Evolutionary conservation across 2,113 vertebrate species (phyloP).

Genomic region (Ameiurus melas): DNA sequence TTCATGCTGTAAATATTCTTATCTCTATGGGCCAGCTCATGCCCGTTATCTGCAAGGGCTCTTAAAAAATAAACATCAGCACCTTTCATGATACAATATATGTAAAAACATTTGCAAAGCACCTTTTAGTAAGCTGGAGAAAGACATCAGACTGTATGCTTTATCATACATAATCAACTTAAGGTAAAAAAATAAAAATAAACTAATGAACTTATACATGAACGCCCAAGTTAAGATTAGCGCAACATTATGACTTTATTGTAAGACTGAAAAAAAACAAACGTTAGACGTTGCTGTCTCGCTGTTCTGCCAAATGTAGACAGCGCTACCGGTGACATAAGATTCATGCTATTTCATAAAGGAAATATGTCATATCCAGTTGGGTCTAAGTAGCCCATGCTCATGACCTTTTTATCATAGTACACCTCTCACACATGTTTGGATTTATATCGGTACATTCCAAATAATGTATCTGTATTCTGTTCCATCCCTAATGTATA

Average conservation of each 20-base stretch:
- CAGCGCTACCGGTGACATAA: too few relatives aligned
- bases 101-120: not conserved
- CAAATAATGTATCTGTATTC: not conserved
- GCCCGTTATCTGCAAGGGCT: not conserved
- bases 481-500: not conserved
- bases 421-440: not conserved
- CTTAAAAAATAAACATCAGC: not conserved
- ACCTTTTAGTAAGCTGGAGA: not conserved
- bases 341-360: not conserved
- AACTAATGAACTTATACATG: too few relatives aligned
- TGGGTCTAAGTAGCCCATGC: not conserved
- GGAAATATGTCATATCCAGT: too few relatives aligned
- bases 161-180: not conserved
- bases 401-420: too few relatives aligned
- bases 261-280: not conserved
- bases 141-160: not conserved
- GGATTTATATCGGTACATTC: not conserved
- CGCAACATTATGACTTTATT: not conserved
- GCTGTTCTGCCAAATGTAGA: not conserved
- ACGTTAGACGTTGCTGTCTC: not conserved
- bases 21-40: not conserved
- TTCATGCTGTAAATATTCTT: not conserved
- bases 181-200: not conserved
- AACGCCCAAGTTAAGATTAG: not conserved
- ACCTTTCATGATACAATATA: not conserved